Base-by-base conservation (phyloP, 2,888 invertebrate genomes). In the Campopleginae sp. region DNA sequence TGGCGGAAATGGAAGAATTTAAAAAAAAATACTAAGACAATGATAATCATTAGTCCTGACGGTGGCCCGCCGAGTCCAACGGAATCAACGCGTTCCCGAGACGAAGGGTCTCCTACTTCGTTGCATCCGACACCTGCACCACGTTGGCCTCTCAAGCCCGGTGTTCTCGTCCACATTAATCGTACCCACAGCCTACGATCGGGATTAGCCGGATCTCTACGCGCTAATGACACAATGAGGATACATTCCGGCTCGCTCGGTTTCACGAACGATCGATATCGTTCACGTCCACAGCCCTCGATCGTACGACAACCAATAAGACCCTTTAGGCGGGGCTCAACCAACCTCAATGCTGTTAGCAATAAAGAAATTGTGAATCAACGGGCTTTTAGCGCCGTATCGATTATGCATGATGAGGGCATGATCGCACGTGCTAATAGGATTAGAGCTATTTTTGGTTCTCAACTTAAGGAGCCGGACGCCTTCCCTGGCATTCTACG, bases 111-210 rank as follows among this genome's bases (percentile, higher is more conserved):
- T 75, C 87, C 85, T 85, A 86, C 86, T 88, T 86, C 85, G 70
- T 71, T 83, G 72, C 87, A 89, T 63, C 92, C 91, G 63, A 92
- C 93, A 33, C 95, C 96, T 31, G 95, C 95, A 4, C 96, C 95
- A 88, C 96, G 97, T 92, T 98, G 98, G 98, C 98, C 98, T 10
- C 94, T 98, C 84, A 97, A 97, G 91, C 98, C 98, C 2, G 98
- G 98, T 76, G 98, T 98, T 77, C 95, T 98, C 91, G 97, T 98
- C 71, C 98, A 98, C 93, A 96, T 98, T 33, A 98, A 98, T 94
- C 97, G 97, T 80, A 96, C 97, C 93, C 97, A 97, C 93, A 97
- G 96, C 89, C 94, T 95, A 82, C 92, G 93, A 77, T 92, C 93
- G 65, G 93, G 93, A 68, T 88, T 93, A 87, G 89, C 89, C 86